Evolutionary conservation across 2,888 invertebrate species (phyloP), one percentile per base, ranked within the genome.

Genomic region (Epirrhoe alternata): DNA sequence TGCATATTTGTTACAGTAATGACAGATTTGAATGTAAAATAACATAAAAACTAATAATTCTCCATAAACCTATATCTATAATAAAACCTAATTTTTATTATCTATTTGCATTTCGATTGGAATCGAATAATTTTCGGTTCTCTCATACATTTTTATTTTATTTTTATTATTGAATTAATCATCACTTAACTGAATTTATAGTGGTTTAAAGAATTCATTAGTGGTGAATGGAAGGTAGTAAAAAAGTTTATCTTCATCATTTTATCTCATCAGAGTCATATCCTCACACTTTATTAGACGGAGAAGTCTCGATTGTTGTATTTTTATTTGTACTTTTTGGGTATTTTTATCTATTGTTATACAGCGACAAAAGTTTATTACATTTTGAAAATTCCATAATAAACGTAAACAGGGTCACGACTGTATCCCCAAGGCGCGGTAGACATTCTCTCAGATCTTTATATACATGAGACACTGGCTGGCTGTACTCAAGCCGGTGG

Each of bases 121-220:
- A 47, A 14, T 14, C 6, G 16, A 61, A 61, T 47, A 17, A 33
- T 33, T 14, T 56, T 50, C 12, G 14, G 14, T 47, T 61, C 42
- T 52, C 60, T 61, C 62, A 42, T 63, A 45, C 50, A 58, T 6
- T 61, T 56, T 61, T 53, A 56, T 61, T 57, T 60, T 54, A 55
- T 61, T 57, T 59, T 59, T 63, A 67, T 67, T 63, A 67, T 67
- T 63, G 38, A 47, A 49, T 38, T 60, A 24, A 67, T 51, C 31
- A 51, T 16, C 47, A 47, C 14, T 47, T 16, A 47, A 47, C 47
- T 7, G 47, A 47, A 47, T 16, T 16, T 12, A 16, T 42, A 12
- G 52, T 51, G 6, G 16, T 54, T 51, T 14, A 66, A 38, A 35
- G 51, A 56, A 52, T 31, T 52, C 56, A 61, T 67, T 63, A 60